Conservation (phyloP, 2,888 invertebrate species). For the Rhogogaster chlorosoma region DNA sequence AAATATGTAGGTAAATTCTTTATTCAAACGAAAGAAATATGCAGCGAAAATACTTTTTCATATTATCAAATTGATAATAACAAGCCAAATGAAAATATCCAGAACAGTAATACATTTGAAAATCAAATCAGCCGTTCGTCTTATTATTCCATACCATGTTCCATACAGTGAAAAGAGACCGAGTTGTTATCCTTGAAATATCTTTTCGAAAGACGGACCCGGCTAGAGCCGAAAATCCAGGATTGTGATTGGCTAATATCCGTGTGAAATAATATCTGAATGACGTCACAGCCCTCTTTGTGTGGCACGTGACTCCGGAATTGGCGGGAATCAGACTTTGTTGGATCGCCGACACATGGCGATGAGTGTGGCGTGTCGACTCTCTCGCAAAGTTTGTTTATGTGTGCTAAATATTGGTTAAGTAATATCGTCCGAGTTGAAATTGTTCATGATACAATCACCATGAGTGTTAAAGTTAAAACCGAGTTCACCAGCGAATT, state of each 20-base stretch:
- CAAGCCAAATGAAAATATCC: too few species aligned
- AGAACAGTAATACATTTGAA: too few species aligned
- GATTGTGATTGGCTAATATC: background rate
- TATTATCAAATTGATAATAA: too few species aligned
- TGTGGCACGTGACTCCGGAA: background rate
- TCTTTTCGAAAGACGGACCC: background rate
- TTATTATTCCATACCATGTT: background rate
- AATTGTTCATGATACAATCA: background rate
- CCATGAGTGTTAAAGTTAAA: background rate
- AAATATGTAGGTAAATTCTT: too few species aligned
- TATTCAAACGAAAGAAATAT: too few species aligned
- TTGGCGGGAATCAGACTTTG: slow-evolving; percentile 27
- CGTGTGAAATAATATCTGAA: background rate
- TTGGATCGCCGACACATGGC: background rate
- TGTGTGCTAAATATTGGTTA: background rate
- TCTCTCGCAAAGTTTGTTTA: too few species aligned
- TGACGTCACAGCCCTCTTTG: background rate
- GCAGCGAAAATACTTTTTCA: too few species aligned
- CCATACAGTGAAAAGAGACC: background rate
- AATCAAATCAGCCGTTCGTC: too few species aligned
- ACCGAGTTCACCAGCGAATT: background rate
- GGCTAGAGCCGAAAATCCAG: background rate
- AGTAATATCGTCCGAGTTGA: background rate
- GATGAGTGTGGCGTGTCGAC: background rate
- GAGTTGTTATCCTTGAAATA: background rate